Conservation (phyloP, 2,797 vertebrate genomes). For the Mormyrops attenuatus region DNA sequence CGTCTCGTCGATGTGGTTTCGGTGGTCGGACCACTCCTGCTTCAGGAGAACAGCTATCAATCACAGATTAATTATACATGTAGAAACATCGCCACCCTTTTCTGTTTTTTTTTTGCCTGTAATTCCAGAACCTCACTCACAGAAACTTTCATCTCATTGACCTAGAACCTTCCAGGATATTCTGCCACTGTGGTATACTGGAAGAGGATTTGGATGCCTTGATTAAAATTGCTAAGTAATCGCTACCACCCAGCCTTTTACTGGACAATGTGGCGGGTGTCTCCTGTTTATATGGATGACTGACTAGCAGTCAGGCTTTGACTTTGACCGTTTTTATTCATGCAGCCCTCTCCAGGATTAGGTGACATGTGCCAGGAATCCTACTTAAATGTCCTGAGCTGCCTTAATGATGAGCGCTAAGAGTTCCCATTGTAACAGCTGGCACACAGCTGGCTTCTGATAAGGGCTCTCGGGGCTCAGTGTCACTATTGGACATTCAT, state of each 20-base stretch:
- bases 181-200: neutral
- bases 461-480: neutral
- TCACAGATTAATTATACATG: neutral
- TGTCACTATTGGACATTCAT: neutral
- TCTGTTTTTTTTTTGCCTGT: neutral
- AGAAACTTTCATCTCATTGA: neutral
- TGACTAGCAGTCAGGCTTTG: neutral
- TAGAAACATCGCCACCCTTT: neutral
- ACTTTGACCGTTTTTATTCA: neutral
- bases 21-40: neutral
- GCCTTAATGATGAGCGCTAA: neutral
- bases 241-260: neutral
- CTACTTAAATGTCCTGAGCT: neutral
- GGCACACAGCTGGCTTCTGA: slow-evolving; percentile 3
- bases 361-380: neutral
- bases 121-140: neutral
- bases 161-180: neutral
- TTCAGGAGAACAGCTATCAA: neutral
- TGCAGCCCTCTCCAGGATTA: neutral
- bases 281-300: neutral
- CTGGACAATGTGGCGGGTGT: neutral
- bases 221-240: neutral
- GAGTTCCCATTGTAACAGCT: neutral
- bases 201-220: neutral
- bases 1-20: neutral